Evolutionary conservation across 2,113 vertebrate species (phyloP).

Genomic region (Lanius collurio): DNA sequence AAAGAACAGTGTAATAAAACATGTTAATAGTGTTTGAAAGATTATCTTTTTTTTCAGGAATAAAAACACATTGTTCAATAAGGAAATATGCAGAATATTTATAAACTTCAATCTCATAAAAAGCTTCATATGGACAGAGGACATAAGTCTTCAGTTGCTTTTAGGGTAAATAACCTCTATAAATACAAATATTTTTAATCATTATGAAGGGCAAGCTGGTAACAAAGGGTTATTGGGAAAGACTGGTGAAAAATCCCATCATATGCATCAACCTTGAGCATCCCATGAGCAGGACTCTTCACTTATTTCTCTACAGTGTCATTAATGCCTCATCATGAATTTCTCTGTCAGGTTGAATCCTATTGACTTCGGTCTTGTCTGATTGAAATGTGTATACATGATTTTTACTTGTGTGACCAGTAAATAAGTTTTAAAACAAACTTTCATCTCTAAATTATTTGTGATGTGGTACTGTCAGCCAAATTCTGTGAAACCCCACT

Average conservation of each 20-base stretch:
- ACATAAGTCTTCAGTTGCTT: conserved; percentile 54
- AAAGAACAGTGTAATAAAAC: conserved; percentile 30
- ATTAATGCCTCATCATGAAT: not conserved
- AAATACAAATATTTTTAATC: conserved; percentile 22
- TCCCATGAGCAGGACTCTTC: not conserved
- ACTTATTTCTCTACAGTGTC: not conserved
- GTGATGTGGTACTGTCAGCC: accelerated
- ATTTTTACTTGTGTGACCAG: not conserved
- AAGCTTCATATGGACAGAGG: conserved; percentile 31
- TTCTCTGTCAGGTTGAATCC: not conserved
- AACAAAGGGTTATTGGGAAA: not conserved
- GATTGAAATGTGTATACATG: not conserved
- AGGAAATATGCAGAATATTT: conserved; percentile 52
- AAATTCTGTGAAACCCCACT: not conserved
- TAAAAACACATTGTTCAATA: conserved; percentile 21
- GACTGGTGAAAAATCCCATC: not conserved
- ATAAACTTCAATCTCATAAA: conserved; percentile 63
- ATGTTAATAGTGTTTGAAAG: conserved; percentile 51
- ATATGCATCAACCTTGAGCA: not conserved
- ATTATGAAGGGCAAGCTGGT: not conserved
- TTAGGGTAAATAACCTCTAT: conserved; percentile 41
- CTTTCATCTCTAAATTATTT: not conserved
- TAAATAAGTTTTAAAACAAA: not conserved
- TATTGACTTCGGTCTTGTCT: not conserved
- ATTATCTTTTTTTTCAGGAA: conserved; percentile 15